Evolutionary conservation across 23 tunicate genomes (phyloP).

Genomic region (Ciona savignyi): DNA sequence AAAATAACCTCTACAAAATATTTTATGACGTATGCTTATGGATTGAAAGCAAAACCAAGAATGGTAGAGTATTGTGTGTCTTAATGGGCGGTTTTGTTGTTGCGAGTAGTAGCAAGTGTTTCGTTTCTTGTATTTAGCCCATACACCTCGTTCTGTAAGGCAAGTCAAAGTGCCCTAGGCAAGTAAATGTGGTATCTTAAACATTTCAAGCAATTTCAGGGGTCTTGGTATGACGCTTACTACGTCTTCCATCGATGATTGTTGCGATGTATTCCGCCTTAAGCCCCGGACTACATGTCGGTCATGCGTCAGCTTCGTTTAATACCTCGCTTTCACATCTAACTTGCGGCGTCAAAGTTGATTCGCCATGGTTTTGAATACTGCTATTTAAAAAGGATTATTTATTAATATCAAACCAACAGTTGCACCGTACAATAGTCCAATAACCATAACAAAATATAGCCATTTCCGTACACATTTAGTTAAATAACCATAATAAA

Average conservation of each 20-base stretch:
- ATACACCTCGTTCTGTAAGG: neutral
- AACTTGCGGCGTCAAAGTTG: neutral
- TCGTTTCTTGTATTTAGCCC: neutral
- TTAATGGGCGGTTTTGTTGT: no score
- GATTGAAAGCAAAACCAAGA: no score
- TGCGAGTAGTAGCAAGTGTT: no score
- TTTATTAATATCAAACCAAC: no score
- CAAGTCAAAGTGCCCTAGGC: neutral
- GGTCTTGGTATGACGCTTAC: neutral
- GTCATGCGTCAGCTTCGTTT: neutral
- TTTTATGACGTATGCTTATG: no score
- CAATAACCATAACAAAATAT: no score
- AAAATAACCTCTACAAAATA: no score
- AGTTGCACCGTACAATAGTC: no score
- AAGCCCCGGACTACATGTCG: neutral
- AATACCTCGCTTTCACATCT: neutral
- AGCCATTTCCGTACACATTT: no score
- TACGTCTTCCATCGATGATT: neutral
- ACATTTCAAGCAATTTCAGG: neutral
- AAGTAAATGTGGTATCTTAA: neutral
- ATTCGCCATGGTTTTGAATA: neutral
- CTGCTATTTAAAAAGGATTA: no score
- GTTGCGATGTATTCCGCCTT: neutral
- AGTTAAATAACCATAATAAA: no score
- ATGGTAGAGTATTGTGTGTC: no score